Conservation (phyloP, 2,888 invertebrate species). For the Cheilosia soror region DNA sequence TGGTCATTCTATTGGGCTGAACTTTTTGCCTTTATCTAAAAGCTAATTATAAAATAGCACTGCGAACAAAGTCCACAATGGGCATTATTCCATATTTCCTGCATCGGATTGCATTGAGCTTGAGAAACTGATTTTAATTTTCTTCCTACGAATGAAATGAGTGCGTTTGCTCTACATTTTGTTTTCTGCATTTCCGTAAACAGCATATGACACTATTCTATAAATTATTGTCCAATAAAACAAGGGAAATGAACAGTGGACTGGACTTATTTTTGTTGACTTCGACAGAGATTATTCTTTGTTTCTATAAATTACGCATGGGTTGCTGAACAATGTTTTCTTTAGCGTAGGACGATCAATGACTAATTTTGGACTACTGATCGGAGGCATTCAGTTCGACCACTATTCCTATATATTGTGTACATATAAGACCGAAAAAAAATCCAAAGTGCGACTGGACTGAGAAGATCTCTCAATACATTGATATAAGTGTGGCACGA, state of each 20-base stretch:
- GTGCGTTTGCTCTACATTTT: background rate
- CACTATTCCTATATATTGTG: no score
- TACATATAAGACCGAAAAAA: no score
- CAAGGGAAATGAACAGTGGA: background rate
- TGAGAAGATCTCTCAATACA: no score
- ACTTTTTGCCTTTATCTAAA: background rate
- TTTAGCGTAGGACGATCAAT: background rate
- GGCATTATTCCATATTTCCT: slow-evolving; percentile 3
- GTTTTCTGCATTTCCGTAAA: slow-evolving; percentile 21
- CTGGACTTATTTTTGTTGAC: background rate
- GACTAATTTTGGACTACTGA: no score
- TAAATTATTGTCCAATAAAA: background rate
- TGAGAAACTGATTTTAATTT: background rate
- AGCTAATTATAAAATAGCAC: slow-evolving; percentile 28
- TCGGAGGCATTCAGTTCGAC: no score
- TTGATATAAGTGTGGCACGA: no score
- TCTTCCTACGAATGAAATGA: background rate
- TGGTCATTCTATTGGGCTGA: background rate
- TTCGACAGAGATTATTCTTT: background rate
- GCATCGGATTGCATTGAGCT: slow-evolving; percentile 1
- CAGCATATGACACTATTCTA: background rate
- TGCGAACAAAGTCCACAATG: slow-evolving; percentile 7
- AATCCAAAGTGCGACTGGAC: no score
- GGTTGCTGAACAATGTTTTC: background rate
- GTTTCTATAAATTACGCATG: background rate